These are phyloP conservation scores for Dexiosoma caninum DNA, from an alignment of 2,888 invertebrate genomes.

Conservation along the genomic window DNA sequence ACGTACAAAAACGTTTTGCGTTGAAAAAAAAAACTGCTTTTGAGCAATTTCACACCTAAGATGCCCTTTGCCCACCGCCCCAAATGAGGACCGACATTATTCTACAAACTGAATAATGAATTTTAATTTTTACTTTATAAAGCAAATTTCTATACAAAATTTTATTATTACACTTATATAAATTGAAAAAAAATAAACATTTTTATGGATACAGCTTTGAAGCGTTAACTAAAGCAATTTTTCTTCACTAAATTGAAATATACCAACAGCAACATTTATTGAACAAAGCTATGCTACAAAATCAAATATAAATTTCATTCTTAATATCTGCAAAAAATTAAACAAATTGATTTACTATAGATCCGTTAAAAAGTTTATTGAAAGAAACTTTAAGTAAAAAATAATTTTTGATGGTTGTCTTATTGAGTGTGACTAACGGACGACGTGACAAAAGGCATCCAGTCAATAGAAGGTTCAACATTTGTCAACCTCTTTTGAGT, in stretches of 20 bases:
- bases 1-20: no score
- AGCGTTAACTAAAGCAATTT: neutral
- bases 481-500: constrained; percentile 60
- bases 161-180: no score
- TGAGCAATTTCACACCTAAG: no score
- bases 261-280: constrained; percentile 3
- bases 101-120: no score
- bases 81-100: no score
- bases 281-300: no score
- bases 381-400: constrained; percentile 1
- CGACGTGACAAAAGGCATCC: constrained; percentile 55
- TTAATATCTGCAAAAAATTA: neutral
- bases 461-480: constrained; percentile 61
- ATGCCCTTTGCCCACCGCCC: no score
- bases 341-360: constrained; percentile 16
- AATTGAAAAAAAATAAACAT: no score
- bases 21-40: no score
- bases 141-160: no score
- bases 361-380: constrained; percentile 4
- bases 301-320: neutral
- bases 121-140: no score
- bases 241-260: neutral
- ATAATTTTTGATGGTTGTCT: neutral
- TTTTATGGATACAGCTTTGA: no score
- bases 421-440: neutral